Conservation (phyloP, 2,888 invertebrate genomes). For the Neria commutata region DNA sequence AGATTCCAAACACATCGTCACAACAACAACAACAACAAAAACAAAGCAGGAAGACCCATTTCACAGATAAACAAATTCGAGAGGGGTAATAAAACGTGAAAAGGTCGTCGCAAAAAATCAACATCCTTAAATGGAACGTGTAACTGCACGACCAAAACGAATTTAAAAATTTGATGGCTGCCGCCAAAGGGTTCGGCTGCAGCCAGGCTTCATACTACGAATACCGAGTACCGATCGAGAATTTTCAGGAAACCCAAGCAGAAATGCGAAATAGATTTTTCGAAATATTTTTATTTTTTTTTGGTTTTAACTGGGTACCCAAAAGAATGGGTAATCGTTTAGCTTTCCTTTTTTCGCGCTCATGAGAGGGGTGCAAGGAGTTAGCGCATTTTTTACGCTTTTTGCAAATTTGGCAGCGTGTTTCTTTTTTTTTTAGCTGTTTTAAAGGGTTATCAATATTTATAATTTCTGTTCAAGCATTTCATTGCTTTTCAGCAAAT, state of each 20-base stretch:
- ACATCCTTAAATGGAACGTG: conserved; percentile 36
- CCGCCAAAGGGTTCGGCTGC: conserved; percentile 45
- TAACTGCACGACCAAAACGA: conserved; percentile 53
- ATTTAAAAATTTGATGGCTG: conserved; percentile 32
- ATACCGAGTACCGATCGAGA: too few species aligned
- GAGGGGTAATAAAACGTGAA: conserved; percentile 58
- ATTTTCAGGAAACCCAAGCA: too few species aligned
- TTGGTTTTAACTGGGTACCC: not conserved
- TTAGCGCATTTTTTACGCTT: too few species aligned
- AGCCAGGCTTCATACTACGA: too few species aligned
- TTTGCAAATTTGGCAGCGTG: too few species aligned
- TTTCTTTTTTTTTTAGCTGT: conserved; percentile 32
- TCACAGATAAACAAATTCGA: conserved; percentile 60
- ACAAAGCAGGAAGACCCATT: conserved; percentile 41
- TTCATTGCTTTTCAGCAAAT: conserved; percentile 31
- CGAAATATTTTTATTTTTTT: too few species aligned
- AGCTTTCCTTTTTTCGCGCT: too few species aligned
- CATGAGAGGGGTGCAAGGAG: too few species aligned
- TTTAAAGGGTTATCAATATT: conserved; percentile 40
- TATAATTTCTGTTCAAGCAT: conserved; percentile 35
- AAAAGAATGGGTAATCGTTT: too few species aligned
- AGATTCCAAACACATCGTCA: conserved; percentile 33
- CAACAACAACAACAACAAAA: conserved; percentile 25
- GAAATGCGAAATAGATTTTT: too few species aligned
- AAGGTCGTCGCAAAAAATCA: conserved; percentile 38